These are phyloP conservation scores for Micromesistius poutassou DNA, from an alignment of 2,797 vertebrate species.

Conservation along the genomic window DNA sequence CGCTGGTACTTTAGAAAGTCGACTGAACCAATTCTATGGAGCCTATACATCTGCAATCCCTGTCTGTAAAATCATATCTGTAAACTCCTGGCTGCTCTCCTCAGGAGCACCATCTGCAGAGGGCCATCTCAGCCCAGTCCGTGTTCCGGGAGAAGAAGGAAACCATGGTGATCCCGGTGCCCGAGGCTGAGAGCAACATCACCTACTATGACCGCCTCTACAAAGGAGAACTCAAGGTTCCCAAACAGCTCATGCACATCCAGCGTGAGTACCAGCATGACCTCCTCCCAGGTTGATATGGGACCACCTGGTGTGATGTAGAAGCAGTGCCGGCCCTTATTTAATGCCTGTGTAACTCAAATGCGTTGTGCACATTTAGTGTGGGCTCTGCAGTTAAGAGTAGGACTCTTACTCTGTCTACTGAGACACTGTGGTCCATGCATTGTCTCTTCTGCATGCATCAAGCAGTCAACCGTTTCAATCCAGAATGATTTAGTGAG, in stretches of 20 bases:
- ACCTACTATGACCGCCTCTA: conserved; percentile 91
- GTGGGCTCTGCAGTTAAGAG: background rate
- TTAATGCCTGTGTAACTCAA: background rate
- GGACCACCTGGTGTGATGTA: background rate
- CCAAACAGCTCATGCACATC: conserved; percentile 94
- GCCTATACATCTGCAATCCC: background rate
- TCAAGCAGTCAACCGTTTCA: background rate
- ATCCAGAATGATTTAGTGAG: background rate
- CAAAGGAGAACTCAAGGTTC: conserved; percentile 86
- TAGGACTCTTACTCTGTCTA: background rate
- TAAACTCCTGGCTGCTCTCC: background rate
- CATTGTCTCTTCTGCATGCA: background rate
- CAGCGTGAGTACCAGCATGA: conserved; percentile 79
- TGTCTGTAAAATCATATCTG: background rate
- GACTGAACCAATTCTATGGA: background rate
- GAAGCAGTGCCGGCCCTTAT: background rate
- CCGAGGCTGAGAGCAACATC: conserved; percentile 88
- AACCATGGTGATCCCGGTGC: conserved; percentile 93
- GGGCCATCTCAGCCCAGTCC: conserved; percentile 91
- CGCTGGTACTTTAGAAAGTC: background rate
- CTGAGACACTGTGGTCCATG: background rate
- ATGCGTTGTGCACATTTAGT: background rate
- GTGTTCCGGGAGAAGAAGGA: conserved; percentile 93
- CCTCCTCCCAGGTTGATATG: background rate
- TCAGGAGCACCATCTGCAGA: conserved; percentile 92